Evolutionary conservation across 2,797 vertebrate genomes (phyloP), one percentile per base, ranked within the genome.

Genomic region (Neoniphon sammara): DNA sequence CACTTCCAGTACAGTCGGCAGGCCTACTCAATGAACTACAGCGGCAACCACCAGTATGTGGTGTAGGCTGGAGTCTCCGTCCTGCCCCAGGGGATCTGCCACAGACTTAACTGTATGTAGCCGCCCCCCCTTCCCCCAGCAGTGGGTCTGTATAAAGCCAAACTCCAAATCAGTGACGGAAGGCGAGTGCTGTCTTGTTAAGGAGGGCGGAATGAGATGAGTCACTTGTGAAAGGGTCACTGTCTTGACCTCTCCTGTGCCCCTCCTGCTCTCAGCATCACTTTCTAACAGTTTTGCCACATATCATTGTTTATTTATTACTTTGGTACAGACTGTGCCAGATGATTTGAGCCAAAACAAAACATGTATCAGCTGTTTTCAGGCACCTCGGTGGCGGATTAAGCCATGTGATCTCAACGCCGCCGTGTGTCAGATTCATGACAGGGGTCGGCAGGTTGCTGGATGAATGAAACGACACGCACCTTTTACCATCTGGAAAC

Each of bases 1-100:
- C 97, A 98, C 84, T 97, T 97, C 87, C 97, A 98, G 92, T 97
- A 98, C 75, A 92, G 83, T 85, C 92, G 96, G 34, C 97, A 97
- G 86, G 81, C 83, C 88, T 95, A 96, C 77, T 95, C 95, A 0
- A 54, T 91, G 18, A 75, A 94, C 58, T 92, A 96, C 85, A 88
- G 73, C 83, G 73, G 92, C 81, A 96, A 93, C 20, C 95, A 95
- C 18, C 95, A 97, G 49, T 99, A 97, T 8, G 97, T 99, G 49
- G 95, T 99, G 73, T 99, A 95, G 88, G 21, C 58, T 58, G 63
- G 49, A 78, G 1, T 68, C 52, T 10, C 20, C 53, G 4, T 17
- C 52, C 39, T 36, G 34, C 30, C 36, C 21, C 63, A 9, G 75
- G 65, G 68, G 50, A 12, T 66, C 83, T 68, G 67, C 80, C 78